These are phyloP conservation scores for Archilochus colubris DNA, from an alignment of 2,113 vertebrate species.

Conservation along the genomic window DNA sequence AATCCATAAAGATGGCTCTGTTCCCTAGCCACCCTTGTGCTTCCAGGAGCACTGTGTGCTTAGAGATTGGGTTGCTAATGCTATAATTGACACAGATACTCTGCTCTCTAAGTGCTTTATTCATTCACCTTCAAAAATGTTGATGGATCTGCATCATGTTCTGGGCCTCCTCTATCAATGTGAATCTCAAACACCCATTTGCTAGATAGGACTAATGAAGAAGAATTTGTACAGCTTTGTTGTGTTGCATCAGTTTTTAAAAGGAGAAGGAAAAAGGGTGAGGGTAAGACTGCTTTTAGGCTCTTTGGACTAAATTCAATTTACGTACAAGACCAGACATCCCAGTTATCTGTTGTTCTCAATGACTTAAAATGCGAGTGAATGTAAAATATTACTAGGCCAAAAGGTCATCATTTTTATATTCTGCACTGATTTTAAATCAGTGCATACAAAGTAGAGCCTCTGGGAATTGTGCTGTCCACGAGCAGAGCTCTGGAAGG, in stretches of 20 bases:
- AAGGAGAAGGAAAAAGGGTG: neutral
- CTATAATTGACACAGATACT: conserved; percentile 27
- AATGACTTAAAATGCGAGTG: neutral
- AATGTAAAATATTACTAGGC: neutral
- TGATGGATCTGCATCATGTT: conserved; percentile 10
- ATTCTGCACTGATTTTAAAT: neutral
- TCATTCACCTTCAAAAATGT: conserved; percentile 44
- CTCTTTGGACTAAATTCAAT: neutral
- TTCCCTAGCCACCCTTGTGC: neutral
- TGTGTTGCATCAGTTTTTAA: neutral
- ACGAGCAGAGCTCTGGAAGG: neutral
- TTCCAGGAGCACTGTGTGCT: conserved; percentile 27
- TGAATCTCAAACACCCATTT: conserved; percentile 26
- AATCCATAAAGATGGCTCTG: conserved; percentile 12
- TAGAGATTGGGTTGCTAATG: neutral
- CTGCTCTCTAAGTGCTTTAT: conserved; percentile 11
- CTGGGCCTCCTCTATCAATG: neutral
- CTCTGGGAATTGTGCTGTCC: neutral
- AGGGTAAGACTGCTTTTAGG: neutral
- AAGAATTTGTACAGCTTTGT: neutral
- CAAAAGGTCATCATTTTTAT: neutral
- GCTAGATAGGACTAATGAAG: neutral
- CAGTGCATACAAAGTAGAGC: neutral
- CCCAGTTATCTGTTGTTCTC: neutral
- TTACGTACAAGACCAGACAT: neutral